Evolutionary conservation across 2,797 vertebrate genomes (phyloP), one percentile per base, ranked within the genome.

Genomic region (Helicolenus hilgendorfi): DNA sequence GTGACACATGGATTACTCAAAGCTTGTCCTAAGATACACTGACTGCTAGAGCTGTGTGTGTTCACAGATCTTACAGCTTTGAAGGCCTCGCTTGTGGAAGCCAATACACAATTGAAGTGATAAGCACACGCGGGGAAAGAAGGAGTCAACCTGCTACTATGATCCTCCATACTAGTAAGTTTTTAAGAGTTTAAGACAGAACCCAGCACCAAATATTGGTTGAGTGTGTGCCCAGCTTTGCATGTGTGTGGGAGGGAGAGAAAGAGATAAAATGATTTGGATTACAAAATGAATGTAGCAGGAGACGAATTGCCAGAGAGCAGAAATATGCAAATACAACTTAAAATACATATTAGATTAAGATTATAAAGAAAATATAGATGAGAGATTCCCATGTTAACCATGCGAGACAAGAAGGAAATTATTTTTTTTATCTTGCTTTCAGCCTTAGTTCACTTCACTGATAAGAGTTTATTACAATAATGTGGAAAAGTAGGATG

Each of bases 141-240:
- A 97, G 86, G 91, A 98, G 98, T 83, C 59, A 38, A 67, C 94
- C 97, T 67, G 85, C 93, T 27, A 9, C 93, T 81, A 77, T 98
- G 71, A 93, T 81, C 72, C 83, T 96, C 65, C 96, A 94, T 78
- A 98, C 98, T 76, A 73, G 98, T 98, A 96, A 94, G 97, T 98
- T 95, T 98, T 95, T 26, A 80, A 3, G 31, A 62, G 3, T 49
- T 24, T 10, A 11, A 41, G 22, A 75, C 5, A 70, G 14, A 33
- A 31, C 13, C 49, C 2, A 5, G 24, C 26, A 83, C 7, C 31
- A 38, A 41, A 27, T 35, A 38, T 24, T 4, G 5, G 7, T n/a
- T 49, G 27, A 38, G 18, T 35, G 4, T 59, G 22, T 49, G 14
- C 15, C 27, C 10, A 73, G 15, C 27, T 65, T 38, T 36, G 36